Percentiles rank a stretch among this genome's conserved stretches.
phyloP scores from a whole-genome alignment of 2,797 vertebrate species.

The Sebastes taczanowskii region DNA sequence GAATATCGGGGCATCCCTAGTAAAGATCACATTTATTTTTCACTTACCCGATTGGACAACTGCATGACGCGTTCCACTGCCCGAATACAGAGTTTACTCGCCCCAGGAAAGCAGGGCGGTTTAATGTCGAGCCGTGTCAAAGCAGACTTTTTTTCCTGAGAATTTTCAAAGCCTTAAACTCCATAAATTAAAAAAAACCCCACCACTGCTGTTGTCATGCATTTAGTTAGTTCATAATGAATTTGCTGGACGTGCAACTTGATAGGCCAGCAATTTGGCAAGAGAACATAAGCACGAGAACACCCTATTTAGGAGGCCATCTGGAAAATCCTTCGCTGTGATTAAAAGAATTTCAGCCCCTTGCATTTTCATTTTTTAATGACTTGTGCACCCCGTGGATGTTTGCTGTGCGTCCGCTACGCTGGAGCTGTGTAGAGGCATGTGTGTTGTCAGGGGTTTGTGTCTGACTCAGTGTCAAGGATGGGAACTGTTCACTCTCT shows the following conservation, averaged over 20 bases:
- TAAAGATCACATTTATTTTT: too few relatives aligned
- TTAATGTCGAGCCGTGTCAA: not conserved
- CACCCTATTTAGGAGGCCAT: constrained; percentile 59
- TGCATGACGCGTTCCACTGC: not conserved
- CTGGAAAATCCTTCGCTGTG: constrained; percentile 57
- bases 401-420: constrained; percentile 40
- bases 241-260: constrained; percentile 42
- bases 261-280: constrained; percentile 56
- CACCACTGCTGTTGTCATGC: constrained; percentile 21
- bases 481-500: constrained; percentile 59
- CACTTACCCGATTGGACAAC: too few relatives aligned
- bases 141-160: not conserved
- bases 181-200: not conserved
- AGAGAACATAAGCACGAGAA: constrained; percentile 45
- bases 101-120: not conserved
- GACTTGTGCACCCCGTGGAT: constrained; percentile 49
- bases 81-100: not conserved
- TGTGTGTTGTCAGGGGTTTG: constrained; percentile 46
- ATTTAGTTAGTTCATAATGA: constrained; percentile 41
- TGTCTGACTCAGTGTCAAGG: constrained; percentile 55
- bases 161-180: constrained; percentile 5
- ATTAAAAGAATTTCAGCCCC: constrained; percentile 47
- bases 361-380: constrained; percentile 58
- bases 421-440: constrained; percentile 20
- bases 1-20: too few relatives aligned